These are phyloP conservation scores for Chaetops frenatus DNA, from an alignment of 2,113 vertebrate species.

Conservation along the genomic window DNA sequence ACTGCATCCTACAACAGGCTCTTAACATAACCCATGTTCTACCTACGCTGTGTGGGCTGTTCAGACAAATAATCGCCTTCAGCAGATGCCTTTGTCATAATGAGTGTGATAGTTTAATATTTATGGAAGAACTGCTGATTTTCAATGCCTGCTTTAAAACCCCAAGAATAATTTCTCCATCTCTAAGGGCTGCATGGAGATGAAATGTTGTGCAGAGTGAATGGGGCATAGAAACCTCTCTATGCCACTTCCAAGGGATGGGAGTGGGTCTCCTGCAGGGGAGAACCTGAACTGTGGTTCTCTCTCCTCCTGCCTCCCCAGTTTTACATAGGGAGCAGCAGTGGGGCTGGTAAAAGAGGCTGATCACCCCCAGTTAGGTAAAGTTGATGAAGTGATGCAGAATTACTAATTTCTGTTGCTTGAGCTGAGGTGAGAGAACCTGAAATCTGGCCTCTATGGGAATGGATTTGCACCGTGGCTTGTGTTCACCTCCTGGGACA, in stretches of 20 bases:
- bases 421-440: background rate
- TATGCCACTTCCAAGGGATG: fast-evolving
- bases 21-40: conserved; percentile 56
- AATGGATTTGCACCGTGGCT: background rate
- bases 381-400: background rate
- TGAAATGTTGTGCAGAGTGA: background rate
- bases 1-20: conserved; percentile 36
- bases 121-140: conserved; percentile 55
- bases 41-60: conserved; percentile 53
- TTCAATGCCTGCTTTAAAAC: conserved; percentile 32
- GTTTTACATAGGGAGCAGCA: background rate
- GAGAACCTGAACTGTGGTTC: background rate
- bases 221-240: background rate
- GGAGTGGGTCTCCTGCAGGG: background rate
- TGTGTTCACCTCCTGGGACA: background rate
- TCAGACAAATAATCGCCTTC: conserved; percentile 60
- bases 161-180: background rate
- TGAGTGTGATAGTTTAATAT: conserved; percentile 52
- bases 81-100: conserved; percentile 64
- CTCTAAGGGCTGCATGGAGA: background rate
- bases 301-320: background rate
- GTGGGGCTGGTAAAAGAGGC: background rate
- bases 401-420: background rate
- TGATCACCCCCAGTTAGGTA: background rate
- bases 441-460: conserved; percentile 31